phyloP scores from a whole-genome alignment of 2,797 vertebrate species.

The Trichosurus vulpecula region DNA sequence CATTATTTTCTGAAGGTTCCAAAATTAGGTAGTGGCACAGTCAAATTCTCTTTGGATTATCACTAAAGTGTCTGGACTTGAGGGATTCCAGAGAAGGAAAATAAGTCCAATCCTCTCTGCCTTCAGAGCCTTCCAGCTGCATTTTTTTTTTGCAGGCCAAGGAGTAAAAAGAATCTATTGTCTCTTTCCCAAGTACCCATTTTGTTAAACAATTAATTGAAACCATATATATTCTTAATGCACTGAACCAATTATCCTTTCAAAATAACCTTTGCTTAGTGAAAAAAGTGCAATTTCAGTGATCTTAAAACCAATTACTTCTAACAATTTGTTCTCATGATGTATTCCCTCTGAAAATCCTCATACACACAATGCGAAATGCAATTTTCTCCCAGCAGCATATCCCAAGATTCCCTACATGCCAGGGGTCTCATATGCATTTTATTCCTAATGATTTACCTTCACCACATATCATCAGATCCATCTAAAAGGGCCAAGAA shows the following conservation, averaged over 20 bases:
- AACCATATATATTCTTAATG: constrained; percentile 49
- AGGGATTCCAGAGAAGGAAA: not conserved
- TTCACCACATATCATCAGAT: not conserved
- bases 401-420: constrained; percentile 8
- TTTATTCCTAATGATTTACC: constrained; percentile 15
- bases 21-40: not conserved
- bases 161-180: not conserved
- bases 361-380: not conserved
- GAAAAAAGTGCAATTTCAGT: constrained; percentile 36
- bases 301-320: constrained; percentile 48
- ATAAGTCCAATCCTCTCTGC: not conserved
- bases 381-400: fast-evolving
- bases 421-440: constrained; percentile 1
- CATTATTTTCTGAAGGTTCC: not conserved
- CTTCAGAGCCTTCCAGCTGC: constrained; percentile 5
- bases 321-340: constrained; percentile 21
- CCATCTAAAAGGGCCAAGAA: not conserved
- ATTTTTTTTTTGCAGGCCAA: not conserved
- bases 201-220: constrained; percentile 62
- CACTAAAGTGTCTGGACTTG: not conserved
- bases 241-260: constrained; percentile 57
- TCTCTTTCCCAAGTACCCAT: constrained; percentile 23
- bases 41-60: not conserved
- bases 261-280: constrained; percentile 50
- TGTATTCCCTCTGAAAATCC: constrained; percentile 47